Base-by-base conservation (phyloP, 23 tunicate species). In the Clavelina lepadiformis region DNA sequence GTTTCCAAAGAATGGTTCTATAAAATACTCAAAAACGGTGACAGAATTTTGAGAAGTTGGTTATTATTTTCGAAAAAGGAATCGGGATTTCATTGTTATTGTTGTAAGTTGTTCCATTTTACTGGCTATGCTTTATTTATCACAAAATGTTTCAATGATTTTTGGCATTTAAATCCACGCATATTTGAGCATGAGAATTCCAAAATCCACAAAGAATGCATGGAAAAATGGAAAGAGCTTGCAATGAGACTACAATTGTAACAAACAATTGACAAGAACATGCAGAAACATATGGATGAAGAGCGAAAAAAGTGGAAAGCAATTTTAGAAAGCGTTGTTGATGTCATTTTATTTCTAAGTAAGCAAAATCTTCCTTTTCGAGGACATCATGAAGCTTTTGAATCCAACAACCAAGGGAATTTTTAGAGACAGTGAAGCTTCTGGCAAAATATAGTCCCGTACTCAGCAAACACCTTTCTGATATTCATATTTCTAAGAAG, bases 141-240 rank as follows among this genome's bases (percentile, higher is more conserved):
- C 75, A 69, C 75, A 69, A 69, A 69, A 69, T 53, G 64, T 69
- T 53, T 69, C 55, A 69, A 69, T 69, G 33, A 69, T 53, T 69
- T 69, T 54, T 69, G 75, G 75, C 75, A 69, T 53, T 69, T 69
- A 69, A 69, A 69, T 54, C 63, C 46, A 69, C 75, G 75, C n/a
- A 53, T 69, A 69, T 31, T 30, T 69, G 75, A 69, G 75, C 72
- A 69, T 69, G 64, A 69, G 64, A 69, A 69, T 19, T 54, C 46
- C 75, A 54, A 69, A 69, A 69, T 69, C 75, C 75, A 69, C 64
- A 69, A 69, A 69, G 75, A 69, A 69, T 69, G 75, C 75, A 69
- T 69, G 22, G 75, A 69, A 69, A 69, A 69, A 69, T 69, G 75
- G 75, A 69, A 69, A 69, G 64, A 69, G 46, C 75, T 69, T 69